Percentiles rank a stretch among this genome's conserved stretches.
phyloP scores from a whole-genome alignment of 2,888 invertebrate species.

The Xanthia icteritia region DNA sequence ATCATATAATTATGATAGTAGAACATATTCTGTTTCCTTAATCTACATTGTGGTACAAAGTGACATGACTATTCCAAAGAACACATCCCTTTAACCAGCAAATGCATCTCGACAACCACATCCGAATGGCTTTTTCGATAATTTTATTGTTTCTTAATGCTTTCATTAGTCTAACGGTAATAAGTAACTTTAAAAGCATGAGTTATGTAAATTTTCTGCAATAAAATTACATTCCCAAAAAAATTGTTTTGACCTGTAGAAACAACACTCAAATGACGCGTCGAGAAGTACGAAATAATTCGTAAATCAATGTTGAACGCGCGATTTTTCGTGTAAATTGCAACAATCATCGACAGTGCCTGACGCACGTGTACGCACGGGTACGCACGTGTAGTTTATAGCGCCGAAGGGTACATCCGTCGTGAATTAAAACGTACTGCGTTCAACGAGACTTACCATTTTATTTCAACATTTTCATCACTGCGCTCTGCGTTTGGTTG shows the following conservation, averaged over 20 bases:
- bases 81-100: background rate
- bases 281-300: conserved; percentile 33
- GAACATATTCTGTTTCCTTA: conserved; percentile 7
- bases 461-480: conserved; percentile 53
- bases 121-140: background rate
- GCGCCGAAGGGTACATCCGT: conserved; percentile 41
- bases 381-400: conserved; percentile 46
- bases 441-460: conserved; percentile 44
- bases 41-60: background rate
- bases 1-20: background rate
- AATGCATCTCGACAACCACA: background rate
- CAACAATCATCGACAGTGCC: conserved; percentile 38
- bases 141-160: background rate
- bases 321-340: conserved; percentile 46
- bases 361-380: conserved; percentile 39
- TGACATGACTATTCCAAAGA: background rate
- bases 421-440: conserved; percentile 46
- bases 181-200: background rate
- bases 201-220: background rate
- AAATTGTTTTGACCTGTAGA: background rate
- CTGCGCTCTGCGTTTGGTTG: conserved; percentile 22
- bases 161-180: background rate
- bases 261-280: conserved; percentile 12
- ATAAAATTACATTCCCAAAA: background rate
- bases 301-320: conserved; percentile 8